A percentile compares a stretch with the other conserved stretches of the same genome.
These are phyloP conservation scores for Scaptomyza reducta DNA, from an alignment of 2,888 invertebrate species.

Conservation along the genomic window DNA sequence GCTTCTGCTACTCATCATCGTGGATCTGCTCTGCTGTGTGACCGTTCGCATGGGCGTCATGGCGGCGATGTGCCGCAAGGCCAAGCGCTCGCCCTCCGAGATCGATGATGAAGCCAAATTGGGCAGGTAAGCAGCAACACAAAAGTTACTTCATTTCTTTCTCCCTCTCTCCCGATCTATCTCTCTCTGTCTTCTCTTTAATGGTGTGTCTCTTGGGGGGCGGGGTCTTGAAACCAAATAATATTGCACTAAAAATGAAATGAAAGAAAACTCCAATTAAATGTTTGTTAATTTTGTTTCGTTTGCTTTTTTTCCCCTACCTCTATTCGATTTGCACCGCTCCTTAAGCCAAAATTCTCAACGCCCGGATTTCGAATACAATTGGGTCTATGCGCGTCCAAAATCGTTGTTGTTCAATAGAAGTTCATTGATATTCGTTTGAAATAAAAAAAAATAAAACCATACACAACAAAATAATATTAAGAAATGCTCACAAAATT, in stretches of 20 bases:
- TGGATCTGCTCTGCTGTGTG: conserved; percentile 93
- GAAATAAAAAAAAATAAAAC: conserved; percentile 14
- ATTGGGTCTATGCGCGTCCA: conserved; percentile 83
- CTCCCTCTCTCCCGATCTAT: neutral
- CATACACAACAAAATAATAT: conserved; percentile 1
- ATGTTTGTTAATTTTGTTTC: conserved; percentile 41
- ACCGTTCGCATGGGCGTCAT: conserved; percentile 88
- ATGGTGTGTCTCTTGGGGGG: neutral
- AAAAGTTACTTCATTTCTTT: neutral
- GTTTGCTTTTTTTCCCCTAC: conserved; percentile 33
- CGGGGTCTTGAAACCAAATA: conserved; percentile 42
- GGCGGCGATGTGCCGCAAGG: conserved; percentile 87
- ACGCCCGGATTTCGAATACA: conserved; percentile 79
- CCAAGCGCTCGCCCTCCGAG: conserved; percentile 84
- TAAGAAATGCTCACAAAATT: conserved; percentile 12
- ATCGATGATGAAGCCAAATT: conserved; percentile 92
- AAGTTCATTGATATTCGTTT: conserved; percentile 78
- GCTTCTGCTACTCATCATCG: conserved; percentile 90
- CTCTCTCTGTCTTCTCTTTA: neutral
- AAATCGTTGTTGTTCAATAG: conserved; percentile 81
- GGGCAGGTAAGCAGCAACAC: conserved; percentile 89
- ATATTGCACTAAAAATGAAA: conserved; percentile 82
- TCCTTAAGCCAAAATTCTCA: conserved; percentile 59
- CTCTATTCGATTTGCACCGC: conserved; percentile 38
- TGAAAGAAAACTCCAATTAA: conserved; percentile 25